phyloP scores from a whole-genome alignment of 2,888 invertebrate species.

The Torymus tubicola region DNA sequence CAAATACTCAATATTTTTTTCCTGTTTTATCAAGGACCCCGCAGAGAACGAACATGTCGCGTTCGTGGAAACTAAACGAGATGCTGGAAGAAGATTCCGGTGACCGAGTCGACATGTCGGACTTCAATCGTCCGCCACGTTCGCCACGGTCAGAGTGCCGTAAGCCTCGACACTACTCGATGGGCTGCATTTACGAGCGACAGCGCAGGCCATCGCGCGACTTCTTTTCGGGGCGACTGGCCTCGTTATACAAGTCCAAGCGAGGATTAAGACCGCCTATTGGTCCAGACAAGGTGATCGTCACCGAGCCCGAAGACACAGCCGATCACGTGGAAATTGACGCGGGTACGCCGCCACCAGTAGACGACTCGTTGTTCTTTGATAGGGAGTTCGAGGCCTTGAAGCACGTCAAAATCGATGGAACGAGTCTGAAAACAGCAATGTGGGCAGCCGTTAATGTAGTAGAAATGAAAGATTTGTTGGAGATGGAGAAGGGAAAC shows the following conservation, averaged over 20 bases:
- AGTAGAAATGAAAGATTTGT: conserved; percentile 68
- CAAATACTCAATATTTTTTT: no score
- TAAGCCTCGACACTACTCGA: conserved; percentile 66
- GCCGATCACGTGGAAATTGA: conserved; percentile 68
- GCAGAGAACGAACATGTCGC: conserved; percentile 35
- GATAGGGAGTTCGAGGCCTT: conserved; percentile 69
- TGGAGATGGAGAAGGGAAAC: conserved; percentile 69
- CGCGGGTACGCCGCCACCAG: conserved; percentile 72
- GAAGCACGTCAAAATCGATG: conserved; percentile 64
- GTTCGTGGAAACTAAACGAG: conserved; percentile 42
- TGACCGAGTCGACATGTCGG: conserved; percentile 20
- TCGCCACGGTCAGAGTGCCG: conserved; percentile 25
- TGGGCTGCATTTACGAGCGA: conserved; percentile 66
- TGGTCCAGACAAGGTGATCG: conserved; percentile 61
- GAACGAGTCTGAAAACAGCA: conserved; percentile 66
- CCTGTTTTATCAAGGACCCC: no score
- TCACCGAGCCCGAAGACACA: conserved; percentile 40
- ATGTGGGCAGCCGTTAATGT: conserved; percentile 70
- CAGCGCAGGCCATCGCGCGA: conserved; percentile 59
- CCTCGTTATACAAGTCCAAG: conserved; percentile 67
- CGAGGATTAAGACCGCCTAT: conserved; percentile 58
- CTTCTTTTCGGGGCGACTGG: conserved; percentile 62
- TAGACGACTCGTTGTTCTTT: conserved; percentile 73
- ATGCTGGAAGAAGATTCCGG: conserved; percentile 36
- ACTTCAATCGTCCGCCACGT: neutral